A percentile compares a stretch with the other conserved stretches of the same genome.
Conservation (phyloP, 1,140 invertebrate species). For the Drosophila mojavensis region DNA sequence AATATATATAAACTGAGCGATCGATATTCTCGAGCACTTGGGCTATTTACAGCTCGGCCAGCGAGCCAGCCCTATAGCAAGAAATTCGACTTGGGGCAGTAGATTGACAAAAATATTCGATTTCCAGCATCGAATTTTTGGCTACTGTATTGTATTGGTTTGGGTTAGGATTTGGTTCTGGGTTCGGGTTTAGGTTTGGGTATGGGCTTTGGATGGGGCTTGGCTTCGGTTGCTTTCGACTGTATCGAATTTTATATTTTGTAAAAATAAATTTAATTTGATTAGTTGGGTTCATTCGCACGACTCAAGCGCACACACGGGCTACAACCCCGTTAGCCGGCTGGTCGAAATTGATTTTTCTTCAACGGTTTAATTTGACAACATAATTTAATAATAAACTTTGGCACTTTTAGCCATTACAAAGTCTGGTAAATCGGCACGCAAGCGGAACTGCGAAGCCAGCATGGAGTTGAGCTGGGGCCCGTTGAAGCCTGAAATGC, state of each 20-base stretch:
- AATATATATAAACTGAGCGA: slow-evolving; percentile 30
- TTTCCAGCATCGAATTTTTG: slow-evolving; percentile 74
- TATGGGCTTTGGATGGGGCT: slow-evolving; percentile 16
- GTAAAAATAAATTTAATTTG: slow-evolving; percentile 75
- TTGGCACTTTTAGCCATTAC: slow-evolving; percentile 77
- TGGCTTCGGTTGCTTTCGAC: slow-evolving; percentile 12
- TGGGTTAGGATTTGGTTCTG: slow-evolving; percentile 2
- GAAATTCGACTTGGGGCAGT: background rate
- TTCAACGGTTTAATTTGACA: slow-evolving; percentile 78
- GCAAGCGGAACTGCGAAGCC: slow-evolving; percentile 31
- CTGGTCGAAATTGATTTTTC: slow-evolving; percentile 67
- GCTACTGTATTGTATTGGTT: slow-evolving; percentile 5
- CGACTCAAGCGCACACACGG: slow-evolving; percentile 27
- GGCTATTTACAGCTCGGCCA: slow-evolving; percentile 73
- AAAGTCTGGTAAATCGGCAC: slow-evolving; percentile 15
- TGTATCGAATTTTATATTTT: slow-evolving; percentile 53
- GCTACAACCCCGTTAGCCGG: slow-evolving; percentile 3
- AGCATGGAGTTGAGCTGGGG: slow-evolving; percentile 31
- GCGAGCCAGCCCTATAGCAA: slow-evolving; percentile 43
- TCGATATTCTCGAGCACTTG: slow-evolving; percentile 56
- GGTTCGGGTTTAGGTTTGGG: background rate
- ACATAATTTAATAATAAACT: slow-evolving; percentile 82
- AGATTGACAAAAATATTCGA: slow-evolving; percentile 61
- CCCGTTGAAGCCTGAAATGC: slow-evolving; percentile 76
- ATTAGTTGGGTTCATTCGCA: slow-evolving; percentile 77